Evolutionary conservation across 2,113 vertebrate genomes (phyloP).

Genomic region (Tamias sibiricus): DNA sequence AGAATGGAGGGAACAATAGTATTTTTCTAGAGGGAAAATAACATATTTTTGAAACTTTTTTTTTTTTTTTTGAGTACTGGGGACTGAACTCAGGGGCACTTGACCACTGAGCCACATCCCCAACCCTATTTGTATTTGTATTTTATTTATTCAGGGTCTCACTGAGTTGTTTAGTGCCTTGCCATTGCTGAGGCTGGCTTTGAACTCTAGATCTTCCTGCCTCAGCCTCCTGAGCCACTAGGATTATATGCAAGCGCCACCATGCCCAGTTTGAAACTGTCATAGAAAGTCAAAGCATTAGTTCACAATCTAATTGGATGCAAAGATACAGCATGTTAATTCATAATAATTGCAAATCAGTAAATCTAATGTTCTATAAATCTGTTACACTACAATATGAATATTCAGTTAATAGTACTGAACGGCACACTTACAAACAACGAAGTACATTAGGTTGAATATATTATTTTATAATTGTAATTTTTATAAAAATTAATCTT

Average conservation of each 20-base stretch:
- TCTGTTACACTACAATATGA: not conserved
- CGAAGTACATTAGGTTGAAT: not conserved
- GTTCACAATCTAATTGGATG: not conserved
- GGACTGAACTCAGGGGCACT: no score
- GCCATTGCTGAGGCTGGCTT: no score
- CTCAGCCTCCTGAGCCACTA: no score
- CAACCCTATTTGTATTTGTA: no score
- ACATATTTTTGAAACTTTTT: not conserved
- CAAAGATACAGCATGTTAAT: not conserved
- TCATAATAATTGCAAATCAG: not conserved
- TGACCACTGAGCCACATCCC: no score
- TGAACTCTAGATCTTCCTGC: no score
- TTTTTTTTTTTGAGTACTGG: no score
- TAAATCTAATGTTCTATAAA: not conserved
- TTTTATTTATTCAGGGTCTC: no score
- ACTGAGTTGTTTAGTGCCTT: no score
- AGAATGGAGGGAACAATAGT: not conserved
- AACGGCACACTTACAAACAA: not conserved
- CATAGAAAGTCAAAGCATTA: constrained; percentile 32
- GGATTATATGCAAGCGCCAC: no score
- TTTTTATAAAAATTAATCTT: not conserved
- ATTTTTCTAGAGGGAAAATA: constrained; percentile 4
- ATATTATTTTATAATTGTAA: not conserved
- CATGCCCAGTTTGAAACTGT: not conserved
- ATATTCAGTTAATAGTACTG: not conserved